These are phyloP conservation scores for Lithophane semibrunnea DNA, from an alignment of 2,888 invertebrate species.

Conservation along the genomic window DNA sequence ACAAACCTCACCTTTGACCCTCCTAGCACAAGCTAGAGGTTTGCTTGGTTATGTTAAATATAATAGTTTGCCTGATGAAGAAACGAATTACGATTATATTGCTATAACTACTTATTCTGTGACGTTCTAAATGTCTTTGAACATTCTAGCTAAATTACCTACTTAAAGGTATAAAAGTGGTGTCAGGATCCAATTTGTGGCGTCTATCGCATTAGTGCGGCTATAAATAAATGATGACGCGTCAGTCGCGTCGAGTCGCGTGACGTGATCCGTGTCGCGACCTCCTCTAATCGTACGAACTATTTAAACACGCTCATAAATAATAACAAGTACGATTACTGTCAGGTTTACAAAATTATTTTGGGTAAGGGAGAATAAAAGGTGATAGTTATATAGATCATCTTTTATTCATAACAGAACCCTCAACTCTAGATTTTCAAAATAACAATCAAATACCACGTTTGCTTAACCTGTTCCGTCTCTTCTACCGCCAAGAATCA, in stretches of 20 bases:
- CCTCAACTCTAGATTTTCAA: background rate
- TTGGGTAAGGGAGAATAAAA: background rate
- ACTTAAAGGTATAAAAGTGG: background rate
- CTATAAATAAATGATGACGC: conserved; percentile 50
- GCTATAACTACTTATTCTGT: conserved; percentile 1
- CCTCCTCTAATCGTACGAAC: conserved; percentile 32
- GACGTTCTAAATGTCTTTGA: background rate
- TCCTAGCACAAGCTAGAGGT: background rate
- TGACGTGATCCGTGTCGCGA: conserved; percentile 51
- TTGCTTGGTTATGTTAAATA: background rate
- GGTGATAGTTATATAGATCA: background rate
- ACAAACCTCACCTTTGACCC: too few relatives aligned
- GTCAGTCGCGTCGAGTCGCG: conserved; percentile 34
- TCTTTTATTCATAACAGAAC: background rate
- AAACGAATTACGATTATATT: background rate
- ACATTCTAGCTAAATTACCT: conserved; percentile 4
- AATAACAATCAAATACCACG: background rate
- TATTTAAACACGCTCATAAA: conserved; percentile 22
- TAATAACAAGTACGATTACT: background rate
- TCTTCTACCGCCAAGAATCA: background rate
- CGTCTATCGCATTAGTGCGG: conserved; percentile 32
- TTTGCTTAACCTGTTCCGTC: background rate
- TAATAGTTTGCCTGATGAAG: too few relatives aligned
- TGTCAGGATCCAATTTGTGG: conserved; percentile 36
- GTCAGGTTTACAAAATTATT: background rate